Evolutionary conservation across 2,113 vertebrate genomes (phyloP).

Genomic region (Uria aalge): DNA sequence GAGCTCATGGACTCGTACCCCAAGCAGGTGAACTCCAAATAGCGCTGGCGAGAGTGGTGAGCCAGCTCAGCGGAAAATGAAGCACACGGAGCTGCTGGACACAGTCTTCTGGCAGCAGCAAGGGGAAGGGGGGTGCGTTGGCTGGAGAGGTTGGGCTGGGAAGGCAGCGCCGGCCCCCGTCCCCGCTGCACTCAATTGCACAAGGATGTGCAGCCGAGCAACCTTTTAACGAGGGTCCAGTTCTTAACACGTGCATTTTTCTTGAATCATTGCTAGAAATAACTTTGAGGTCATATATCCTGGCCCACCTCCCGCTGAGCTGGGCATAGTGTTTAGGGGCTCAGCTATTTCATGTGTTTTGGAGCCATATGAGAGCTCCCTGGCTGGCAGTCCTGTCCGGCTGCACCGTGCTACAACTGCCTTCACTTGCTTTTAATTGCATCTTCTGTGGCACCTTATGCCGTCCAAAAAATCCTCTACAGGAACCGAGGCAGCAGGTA

Average conservation of each 20-base stretch:
- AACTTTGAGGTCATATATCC: not conserved
- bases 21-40: not conserved
- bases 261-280: constrained; percentile 14
- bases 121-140: not conserved
- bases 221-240: not conserved
- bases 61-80: not conserved
- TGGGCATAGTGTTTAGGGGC: accelerated
- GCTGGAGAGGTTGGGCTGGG: not conserved
- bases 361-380: not conserved
- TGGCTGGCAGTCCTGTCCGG: not conserved
- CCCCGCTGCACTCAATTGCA: constrained; percentile 8
- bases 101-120: not conserved
- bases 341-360: not conserved
- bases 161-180: accelerated
- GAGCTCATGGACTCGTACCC: not conserved
- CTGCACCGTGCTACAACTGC: accelerated
- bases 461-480: not conserved
- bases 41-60: not conserved
- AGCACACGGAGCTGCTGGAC: not conserved
- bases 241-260: not conserved
- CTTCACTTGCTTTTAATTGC: not conserved
- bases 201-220: not conserved
- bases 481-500: not conserved
- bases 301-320: not conserved
- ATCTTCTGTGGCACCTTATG: not conserved